Evolutionary conservation across 2,797 vertebrate species (phyloP).

Genomic region (Neomorphus geoffroyi): DNA sequence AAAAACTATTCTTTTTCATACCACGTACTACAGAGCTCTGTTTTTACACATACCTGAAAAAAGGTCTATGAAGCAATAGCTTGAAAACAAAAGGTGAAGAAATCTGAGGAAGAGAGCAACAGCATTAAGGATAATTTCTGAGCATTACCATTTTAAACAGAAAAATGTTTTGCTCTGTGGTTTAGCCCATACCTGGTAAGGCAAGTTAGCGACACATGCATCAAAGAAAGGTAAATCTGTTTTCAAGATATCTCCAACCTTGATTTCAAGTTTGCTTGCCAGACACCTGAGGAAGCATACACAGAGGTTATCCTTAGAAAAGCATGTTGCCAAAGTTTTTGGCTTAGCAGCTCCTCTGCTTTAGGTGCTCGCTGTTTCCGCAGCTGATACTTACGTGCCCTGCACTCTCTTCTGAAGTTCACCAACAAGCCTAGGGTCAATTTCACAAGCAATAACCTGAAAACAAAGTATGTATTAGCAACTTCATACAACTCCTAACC

Average conservation of each 20-base stretch:
- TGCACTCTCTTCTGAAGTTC: conserved; percentile 99
- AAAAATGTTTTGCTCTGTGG: not conserved
- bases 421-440: conserved; percentile 93
- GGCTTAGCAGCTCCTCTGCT: not conserved
- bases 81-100: conserved; percentile 99
- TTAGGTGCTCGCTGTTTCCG: fast-evolving
- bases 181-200: conserved; percentile 87
- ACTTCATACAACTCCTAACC: not conserved
- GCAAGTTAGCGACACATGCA: conserved; percentile 95
- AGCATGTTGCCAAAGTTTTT: not conserved
- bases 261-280: conserved; percentile 92
- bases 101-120: conserved; percentile 82
- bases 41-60: conserved; percentile 87
- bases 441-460: conserved; percentile 97
- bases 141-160: not conserved
- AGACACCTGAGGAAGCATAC: conserved; percentile 78
- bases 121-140: not conserved
- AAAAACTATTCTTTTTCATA: not conserved
- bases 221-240: conserved; percentile 96
- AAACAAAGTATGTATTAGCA: not conserved
- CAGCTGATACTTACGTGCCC: conserved; percentile 88
- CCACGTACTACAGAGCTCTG: not conserved
- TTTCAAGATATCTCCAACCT: conserved; percentile 94
- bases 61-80: conserved; percentile 93
- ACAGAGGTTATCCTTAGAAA: not conserved